Conservation (phyloP, 2,797 vertebrate species). For the Rhinogobio ventralis region DNA sequence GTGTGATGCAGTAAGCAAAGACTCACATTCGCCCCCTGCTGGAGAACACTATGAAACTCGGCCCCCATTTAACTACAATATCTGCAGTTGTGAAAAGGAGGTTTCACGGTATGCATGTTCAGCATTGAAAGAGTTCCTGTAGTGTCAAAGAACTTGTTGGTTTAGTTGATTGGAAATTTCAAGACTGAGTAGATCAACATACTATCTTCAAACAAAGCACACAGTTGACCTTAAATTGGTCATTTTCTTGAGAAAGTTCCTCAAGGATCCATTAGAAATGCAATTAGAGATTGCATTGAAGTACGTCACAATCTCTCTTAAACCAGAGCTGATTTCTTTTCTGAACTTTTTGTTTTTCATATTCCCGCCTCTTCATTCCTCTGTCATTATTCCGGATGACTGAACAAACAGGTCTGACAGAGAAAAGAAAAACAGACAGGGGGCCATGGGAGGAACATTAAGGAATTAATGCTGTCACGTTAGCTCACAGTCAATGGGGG, state of each 20-base stretch:
- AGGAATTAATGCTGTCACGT: slow-evolving; percentile 48
- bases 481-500: slow-evolving; percentile 56
- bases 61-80: background rate
- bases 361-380: background rate
- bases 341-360: background rate
- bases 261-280: background rate
- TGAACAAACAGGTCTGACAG: slow-evolving; percentile 71
- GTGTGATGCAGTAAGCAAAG: slow-evolving; percentile 13
- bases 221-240: background rate
- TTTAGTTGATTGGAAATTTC: background rate
- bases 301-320: background rate
- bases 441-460: slow-evolving; percentile 24
- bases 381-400: slow-evolving; percentile 69
- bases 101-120: background rate
- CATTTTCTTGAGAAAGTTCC: background rate
- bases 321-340: background rate
- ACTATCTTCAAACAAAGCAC: background rate
- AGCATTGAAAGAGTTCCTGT: background rate
- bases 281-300: background rate
- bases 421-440: slow-evolving; percentile 32
- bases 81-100: background rate
- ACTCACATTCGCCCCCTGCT: slow-evolving; percentile 39
- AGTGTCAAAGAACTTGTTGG: background rate
- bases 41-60: slow-evolving; percentile 17
- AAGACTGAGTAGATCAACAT: background rate